Evolutionary conservation across 1,140 invertebrate genomes (phyloP).

Genomic region (Diorhabda carinulata): DNA sequence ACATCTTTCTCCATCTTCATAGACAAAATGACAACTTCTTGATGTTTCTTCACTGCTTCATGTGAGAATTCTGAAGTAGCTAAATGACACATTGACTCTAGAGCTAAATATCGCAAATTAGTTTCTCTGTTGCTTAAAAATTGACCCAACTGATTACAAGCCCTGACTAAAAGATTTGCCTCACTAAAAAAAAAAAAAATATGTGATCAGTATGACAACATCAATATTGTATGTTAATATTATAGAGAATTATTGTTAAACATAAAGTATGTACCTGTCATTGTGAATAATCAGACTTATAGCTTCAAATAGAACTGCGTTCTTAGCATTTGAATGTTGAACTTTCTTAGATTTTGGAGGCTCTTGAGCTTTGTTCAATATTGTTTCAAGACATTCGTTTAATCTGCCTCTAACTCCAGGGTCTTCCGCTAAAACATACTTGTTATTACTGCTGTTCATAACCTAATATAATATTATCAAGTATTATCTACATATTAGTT

Average conservation of each 20-base stretch:
- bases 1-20: conserved; percentile 99
- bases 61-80: conserved; percentile 99
- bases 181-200: conserved; percentile 61
- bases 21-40: conserved; percentile 98
- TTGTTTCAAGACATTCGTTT: conserved; percentile 99
- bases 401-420: conserved; percentile 90
- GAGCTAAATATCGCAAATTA: conserved; percentile 94
- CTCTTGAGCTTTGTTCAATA: conserved; percentile 99
- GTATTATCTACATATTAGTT: neutral
- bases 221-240: too few relatives aligned
- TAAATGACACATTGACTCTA: conserved; percentile 99
- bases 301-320: conserved; percentile 99
- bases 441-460: neutral
- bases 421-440: conserved; percentile 65
- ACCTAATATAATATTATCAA: neutral
- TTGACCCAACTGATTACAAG: conserved; percentile 98
- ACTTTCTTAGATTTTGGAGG: conserved; percentile 99
- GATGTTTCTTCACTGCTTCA: conserved; percentile 99
- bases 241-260: neutral
- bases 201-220: neutral
- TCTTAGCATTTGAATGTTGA: conserved; percentile 99
- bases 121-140: conserved; percentile 98
- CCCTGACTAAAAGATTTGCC: conserved; percentile 93
- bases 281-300: conserved; percentile 99
- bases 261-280: conserved; percentile 61